These are phyloP conservation scores for Yponomeuta malinellus DNA, from an alignment of 2,888 invertebrate species.

Conservation along the genomic window DNA sequence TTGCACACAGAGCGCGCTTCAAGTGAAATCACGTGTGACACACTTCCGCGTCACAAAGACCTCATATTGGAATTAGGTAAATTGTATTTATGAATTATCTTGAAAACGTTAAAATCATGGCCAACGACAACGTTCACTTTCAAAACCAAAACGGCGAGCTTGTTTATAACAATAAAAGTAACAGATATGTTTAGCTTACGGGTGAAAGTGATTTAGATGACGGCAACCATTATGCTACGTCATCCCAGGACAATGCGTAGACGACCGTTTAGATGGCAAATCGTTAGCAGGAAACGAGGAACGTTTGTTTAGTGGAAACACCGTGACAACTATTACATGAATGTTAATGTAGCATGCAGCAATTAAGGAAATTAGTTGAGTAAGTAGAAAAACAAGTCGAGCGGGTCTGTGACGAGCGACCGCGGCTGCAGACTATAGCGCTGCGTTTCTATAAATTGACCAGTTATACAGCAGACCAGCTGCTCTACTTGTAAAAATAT, in stretches of 20 bases:
- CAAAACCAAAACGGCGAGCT: background rate
- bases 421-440: background rate
- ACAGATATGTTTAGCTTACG: background rate
- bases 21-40: background rate
- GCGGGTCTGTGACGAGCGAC: background rate
- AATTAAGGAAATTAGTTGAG: background rate
- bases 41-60: background rate
- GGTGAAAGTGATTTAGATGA: conserved; percentile 11
- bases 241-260: conserved; percentile 1
- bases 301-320: background rate
- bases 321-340: background rate
- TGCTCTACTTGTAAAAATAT: background rate
- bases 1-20: background rate
- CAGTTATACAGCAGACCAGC: background rate
- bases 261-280: background rate
- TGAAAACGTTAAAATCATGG: background rate
- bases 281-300: background rate
- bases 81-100: background rate
- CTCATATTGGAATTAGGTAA: too few relatives aligned
- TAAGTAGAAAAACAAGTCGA: background rate
- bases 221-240: background rate
- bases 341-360: background rate
- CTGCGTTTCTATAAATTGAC: background rate
- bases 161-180: background rate
- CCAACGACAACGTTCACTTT: background rate